phyloP scores from a whole-genome alignment of 2,113 vertebrate genomes.

The Cyanoderma ruficeps region DNA sequence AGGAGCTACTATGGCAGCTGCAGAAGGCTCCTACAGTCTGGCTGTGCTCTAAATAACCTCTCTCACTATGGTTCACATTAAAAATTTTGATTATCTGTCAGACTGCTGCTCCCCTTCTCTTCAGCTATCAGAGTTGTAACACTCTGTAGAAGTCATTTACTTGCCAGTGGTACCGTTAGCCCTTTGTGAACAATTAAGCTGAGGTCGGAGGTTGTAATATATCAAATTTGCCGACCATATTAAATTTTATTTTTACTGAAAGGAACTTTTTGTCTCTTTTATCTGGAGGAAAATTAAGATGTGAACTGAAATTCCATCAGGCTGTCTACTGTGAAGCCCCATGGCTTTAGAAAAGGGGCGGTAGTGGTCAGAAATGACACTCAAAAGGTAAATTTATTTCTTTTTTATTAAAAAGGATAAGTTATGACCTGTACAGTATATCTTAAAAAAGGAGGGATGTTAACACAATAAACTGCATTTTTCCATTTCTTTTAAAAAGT shows the following conservation, averaged over 20 bases:
- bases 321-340: conserved; percentile 63
- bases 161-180: conserved; percentile 58
- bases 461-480: neutral
- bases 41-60: conserved; percentile 48
- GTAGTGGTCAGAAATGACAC: conserved; percentile 53
- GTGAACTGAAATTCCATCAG: conserved; percentile 72
- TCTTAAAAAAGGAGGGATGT: conserved; percentile 39
- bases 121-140: conserved; percentile 50
- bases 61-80: conserved; percentile 65
- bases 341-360: conserved; percentile 60
- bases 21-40: conserved; percentile 36
- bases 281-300: conserved; percentile 73
- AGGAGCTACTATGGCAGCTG: conserved; percentile 34
- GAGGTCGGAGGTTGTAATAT: conserved; percentile 63
- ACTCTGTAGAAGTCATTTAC: conserved; percentile 70
- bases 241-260: conserved; percentile 76
- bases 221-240: conserved; percentile 66
- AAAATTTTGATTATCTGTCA: conserved; percentile 71
- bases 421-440: conserved; percentile 62
- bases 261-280: conserved; percentile 73
- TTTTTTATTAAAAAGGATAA: conserved; percentile 73
- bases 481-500: conserved; percentile 4
- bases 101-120: conserved; percentile 56
- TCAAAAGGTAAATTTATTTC: conserved; percentile 68
- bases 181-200: conserved; percentile 75